Evolutionary conservation across 2,888 invertebrate genomes (phyloP).

Genomic region (Pachymerium ferrugineum): DNA sequence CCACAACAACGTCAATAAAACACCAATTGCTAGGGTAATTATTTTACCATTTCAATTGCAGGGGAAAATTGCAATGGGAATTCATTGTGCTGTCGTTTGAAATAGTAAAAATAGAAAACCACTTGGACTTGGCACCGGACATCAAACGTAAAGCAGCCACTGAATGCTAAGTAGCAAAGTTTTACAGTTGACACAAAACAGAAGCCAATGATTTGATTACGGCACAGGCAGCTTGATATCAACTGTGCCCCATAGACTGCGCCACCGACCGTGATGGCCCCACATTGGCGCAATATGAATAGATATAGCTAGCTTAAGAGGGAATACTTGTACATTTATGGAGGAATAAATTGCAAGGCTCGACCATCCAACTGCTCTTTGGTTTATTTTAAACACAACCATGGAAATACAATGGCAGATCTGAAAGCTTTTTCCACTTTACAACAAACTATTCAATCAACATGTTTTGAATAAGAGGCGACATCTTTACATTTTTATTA

Average conservation of each 20-base stretch:
- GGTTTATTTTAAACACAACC: conserved; percentile 8
- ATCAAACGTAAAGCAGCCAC: neutral
- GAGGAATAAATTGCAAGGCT: neutral
- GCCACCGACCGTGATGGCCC: conserved; percentile 9
- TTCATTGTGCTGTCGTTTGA: too few relatives aligned
- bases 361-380: conserved; percentile 15
- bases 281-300: conserved; percentile 17
- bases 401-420: conserved; percentile 18
- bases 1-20: neutral
- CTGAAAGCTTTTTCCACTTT: conserved; percentile 18
- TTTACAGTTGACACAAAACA: conserved; percentile 10
- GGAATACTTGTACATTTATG: conserved; percentile 3
- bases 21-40: too few relatives aligned
- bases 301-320: conserved; percentile 10
- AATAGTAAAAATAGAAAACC: neutral
- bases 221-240: neutral
- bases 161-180: conserved; percentile 13
- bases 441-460: conserved; percentile 18
- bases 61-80: too few relatives aligned
- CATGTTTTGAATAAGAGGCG: conserved; percentile 21
- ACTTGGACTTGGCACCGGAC: neutral
- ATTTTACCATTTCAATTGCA: too few relatives aligned
- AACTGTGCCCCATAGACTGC: neutral
- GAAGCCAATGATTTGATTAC: conserved; percentile 17
- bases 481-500: conserved; percentile 21